Evolutionary conservation across 2,113 vertebrate species (phyloP).

Genomic region (Callorhinus ursinus): DNA sequence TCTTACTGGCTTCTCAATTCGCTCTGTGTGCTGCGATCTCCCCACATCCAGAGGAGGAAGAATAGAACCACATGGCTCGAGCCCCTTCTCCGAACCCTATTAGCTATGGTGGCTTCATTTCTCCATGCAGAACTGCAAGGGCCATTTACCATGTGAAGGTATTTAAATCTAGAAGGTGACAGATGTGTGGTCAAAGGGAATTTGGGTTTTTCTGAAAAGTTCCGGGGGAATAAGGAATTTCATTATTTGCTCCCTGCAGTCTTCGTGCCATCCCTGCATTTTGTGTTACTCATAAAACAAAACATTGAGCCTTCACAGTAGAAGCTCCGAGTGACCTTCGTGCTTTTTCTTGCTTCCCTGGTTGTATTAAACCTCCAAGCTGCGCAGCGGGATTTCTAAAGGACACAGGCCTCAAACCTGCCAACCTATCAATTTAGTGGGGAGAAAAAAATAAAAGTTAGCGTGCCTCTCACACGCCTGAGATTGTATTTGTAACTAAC

Average conservation of each 20-base stretch:
- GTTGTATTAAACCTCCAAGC: constrained; percentile 50
- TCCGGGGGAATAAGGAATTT: background rate
- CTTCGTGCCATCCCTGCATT: background rate
- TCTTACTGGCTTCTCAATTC: background rate
- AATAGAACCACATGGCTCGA: accelerated
- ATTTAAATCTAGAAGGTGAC: background rate
- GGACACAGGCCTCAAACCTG: constrained; percentile 70
- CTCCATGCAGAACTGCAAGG: background rate
- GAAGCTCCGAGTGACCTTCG: constrained; percentile 13
- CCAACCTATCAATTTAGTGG: constrained; percentile 51
- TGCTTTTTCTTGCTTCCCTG: background rate
- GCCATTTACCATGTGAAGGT: background rate
- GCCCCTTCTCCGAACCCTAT: background rate
- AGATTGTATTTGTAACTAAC: constrained; percentile 10
- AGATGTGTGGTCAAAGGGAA: background rate
- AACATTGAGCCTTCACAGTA: background rate
- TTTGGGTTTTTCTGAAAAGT: background rate
- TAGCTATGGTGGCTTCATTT: background rate
- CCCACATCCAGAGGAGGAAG: background rate
- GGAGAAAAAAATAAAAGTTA: constrained; percentile 26
- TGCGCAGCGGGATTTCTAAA: constrained; percentile 52
- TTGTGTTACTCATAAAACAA: constrained; percentile 60
- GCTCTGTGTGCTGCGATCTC: background rate
- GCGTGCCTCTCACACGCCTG: background rate
- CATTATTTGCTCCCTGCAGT: background rate